Evolutionary conservation across 2,113 vertebrate genomes (phyloP).

Genomic region (Saccopteryx leptura): DNA sequence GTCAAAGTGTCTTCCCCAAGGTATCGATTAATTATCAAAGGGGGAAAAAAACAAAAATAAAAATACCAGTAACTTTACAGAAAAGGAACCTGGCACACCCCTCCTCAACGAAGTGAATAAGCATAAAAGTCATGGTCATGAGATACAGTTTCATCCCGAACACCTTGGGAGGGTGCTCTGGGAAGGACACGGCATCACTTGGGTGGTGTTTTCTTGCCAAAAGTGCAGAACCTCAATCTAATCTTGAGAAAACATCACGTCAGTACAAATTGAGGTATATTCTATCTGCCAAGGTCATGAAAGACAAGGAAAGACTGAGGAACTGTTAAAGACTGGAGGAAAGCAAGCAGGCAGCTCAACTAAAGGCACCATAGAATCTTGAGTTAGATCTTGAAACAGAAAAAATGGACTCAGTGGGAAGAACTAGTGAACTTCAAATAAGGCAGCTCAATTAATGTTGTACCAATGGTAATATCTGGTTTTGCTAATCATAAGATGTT

Average conservation of each 20-base stretch:
- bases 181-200: background rate
- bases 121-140: background rate
- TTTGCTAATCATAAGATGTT: background rate
- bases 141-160: background rate
- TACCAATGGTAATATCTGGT: background rate
- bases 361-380: background rate
- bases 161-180: background rate
- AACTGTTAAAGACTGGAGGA: background rate
- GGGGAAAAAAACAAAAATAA: too few relatives aligned
- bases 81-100: background rate
- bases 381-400: background rate
- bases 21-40: background rate
- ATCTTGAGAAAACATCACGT: background rate
- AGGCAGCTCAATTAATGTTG: background rate
- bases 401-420: background rate
- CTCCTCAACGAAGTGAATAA: background rate
- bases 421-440: background rate
- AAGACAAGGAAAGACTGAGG: background rate
- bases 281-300: background rate
- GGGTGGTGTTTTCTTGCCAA: background rate
- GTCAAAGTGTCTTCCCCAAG: background rate
- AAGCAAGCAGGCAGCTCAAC: background rate
- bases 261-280: background rate
- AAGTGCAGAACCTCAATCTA: background rate
- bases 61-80: background rate